Base-by-base conservation (phyloP, 2,113 vertebrate genomes). In the Aix galericulata region DNA sequence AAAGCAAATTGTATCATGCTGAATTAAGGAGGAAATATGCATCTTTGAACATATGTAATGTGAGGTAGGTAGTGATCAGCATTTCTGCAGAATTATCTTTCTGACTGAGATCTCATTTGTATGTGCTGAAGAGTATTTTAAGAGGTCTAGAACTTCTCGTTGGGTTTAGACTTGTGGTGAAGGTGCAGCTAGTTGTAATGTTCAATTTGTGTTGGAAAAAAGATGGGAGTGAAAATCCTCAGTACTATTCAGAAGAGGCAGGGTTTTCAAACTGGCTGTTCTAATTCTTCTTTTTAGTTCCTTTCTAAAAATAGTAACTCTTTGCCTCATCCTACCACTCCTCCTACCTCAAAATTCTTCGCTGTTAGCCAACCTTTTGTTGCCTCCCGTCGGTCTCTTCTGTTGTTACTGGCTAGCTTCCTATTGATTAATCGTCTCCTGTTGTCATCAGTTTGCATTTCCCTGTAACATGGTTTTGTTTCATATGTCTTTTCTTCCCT, bases 61-160 rank as follows among this genome's bases (percentile, higher is more conserved):
- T 48, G 56, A 55, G 31, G 22, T 71, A 42, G 31, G 38, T 77
- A n/a, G 40, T 32, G 31, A 55, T 83, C 46, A 48, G 0, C 9
- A 6, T n/a, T 82, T 79, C 40, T 62, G 38, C 32, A 89, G 40
- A 89, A 58, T 0, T 1, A 3, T 88, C 11, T 68, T 81, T 89
- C 31, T 90, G 29, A 82, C 52, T 26, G 12, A 67, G 53, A 32
- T 77, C 77, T 67, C 2, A 22, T 74, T 82, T 71, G 3, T 68
- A 32, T 77, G 23, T 77, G n/a, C 38, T 48, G 32, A 79, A 68
- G 40, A 79, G 18, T 23, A 32, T 73, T 87, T 94, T 64, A 50
- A 0, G 1, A 84, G 11, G 44, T 62, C 32, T n/a, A 32, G 18
- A 88, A 32, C 23, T 5, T 71, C 13, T 58, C 5, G 11, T 22